Evolutionary conservation across 2,797 vertebrate genomes (phyloP), one percentile per base, ranked within the genome.

Genomic region (Huso huso): DNA sequence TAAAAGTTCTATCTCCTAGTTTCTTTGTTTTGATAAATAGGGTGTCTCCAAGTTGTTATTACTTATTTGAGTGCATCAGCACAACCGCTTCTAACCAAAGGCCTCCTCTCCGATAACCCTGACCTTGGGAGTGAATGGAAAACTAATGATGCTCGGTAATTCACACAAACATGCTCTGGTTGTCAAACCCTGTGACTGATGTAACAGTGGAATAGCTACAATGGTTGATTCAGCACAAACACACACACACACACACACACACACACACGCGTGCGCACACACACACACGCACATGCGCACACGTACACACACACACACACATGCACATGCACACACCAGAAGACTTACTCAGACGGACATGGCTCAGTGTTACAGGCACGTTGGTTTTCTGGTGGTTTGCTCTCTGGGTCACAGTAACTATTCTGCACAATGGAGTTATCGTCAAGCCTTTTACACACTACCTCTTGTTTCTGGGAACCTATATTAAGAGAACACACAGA

Each of bases 351-450:
- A 12, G 97, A 92, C 63, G 95, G 94, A 72, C 97, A 99, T 12
- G 94, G 92, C 86, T 99, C 97, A 12, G 88, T 89, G 81, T 95
- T 98, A 86, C 97, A 99, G 82, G 87, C 79, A 75, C 95, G 90
- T 82, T 95, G 95, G 83, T 92, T 98, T 86, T 98, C 96, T 23
- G 95, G 94, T 61, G 90, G 92, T 76, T 95, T 99, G 82, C 91
- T 86, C 76, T 98, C 97, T 57, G 86, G 88, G 75, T 98, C 95
- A 75, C 97, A 99, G 85, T 98, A 98, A 84, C 79, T 97, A 87
- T 95, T 97, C 85, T 99, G 96, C 59, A 99, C 95, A 83, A 94
- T 72, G 0, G 95, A 96, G 89, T 82, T 92, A 83, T 99, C 97
- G 61, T 99, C 96, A 72, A 97, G 74, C 76, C 95, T 89, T 88